These are phyloP conservation scores for Condylura cristata DNA, from an alignment of 2,113 vertebrate genomes.

Conservation along the genomic window DNA sequence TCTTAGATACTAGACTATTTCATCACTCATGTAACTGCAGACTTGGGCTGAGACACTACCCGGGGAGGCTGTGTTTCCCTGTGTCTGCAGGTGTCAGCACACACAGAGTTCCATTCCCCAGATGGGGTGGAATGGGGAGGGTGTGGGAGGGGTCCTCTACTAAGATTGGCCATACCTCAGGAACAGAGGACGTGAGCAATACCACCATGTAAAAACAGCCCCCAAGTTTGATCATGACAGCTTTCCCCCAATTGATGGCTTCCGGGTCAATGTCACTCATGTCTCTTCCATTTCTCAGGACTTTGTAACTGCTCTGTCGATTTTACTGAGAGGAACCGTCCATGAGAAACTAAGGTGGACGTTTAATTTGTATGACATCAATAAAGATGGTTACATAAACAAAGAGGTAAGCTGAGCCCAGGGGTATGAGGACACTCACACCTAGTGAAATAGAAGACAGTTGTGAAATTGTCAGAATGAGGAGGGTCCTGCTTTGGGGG, in stretches of 20 bases:
- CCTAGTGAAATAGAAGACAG: background rate
- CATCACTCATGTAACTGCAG: background rate
- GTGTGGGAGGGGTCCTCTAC: background rate
- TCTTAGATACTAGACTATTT: background rate
- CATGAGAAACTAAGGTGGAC: constrained; percentile 98
- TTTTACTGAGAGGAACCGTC: constrained; percentile 93
- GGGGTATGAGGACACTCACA: no score
- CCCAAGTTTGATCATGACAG: background rate
- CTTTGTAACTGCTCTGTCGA: constrained; percentile 96
- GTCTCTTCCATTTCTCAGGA: constrained; percentile 86
- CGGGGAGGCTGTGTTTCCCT: background rate
- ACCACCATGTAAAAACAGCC: background rate
- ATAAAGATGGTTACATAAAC: constrained; percentile 97
- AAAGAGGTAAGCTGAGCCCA: constrained; percentile 90
- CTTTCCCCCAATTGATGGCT: background rate
- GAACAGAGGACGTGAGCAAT: background rate
- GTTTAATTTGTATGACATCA: constrained; percentile 98
- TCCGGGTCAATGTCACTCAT: background rate
- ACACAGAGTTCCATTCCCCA: background rate
- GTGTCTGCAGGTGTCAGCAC: background rate
- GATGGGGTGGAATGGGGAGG: background rate
- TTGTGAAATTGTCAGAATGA: background rate
- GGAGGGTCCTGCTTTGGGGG: background rate
- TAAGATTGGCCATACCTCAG: background rate
- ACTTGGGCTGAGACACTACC: rapidly evolving